Percentiles rank a stretch among this genome's conserved stretches.
Conservation (phyloP, 2,113 vertebrate genomes). For the Channa maculata region DNA sequence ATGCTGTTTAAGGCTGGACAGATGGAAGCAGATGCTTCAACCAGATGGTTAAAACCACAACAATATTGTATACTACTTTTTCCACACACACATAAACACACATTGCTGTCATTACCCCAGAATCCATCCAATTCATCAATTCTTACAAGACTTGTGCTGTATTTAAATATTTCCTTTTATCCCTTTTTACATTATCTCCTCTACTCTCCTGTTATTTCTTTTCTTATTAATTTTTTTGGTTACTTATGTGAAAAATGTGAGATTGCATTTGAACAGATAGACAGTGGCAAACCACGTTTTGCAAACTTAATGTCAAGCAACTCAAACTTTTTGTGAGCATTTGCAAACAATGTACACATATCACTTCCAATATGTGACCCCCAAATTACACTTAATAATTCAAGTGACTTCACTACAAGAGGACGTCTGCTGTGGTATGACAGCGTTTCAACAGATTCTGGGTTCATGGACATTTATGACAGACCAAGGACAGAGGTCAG, state of each 20-base stretch:
- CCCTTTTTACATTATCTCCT: background rate
- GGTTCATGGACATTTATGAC: background rate
- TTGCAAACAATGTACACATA: too few relatives aligned
- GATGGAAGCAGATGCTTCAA: constrained; percentile 57
- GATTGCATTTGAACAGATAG: too few relatives aligned
- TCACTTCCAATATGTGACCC: too few relatives aligned
- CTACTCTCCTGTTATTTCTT: background rate
- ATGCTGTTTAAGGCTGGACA: constrained; percentile 41
- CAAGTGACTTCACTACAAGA: background rate
- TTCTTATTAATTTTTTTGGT: too few relatives aligned
- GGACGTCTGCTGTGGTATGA: too few relatives aligned
- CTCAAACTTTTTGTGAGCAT: too few relatives aligned
- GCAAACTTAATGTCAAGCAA: too few relatives aligned
- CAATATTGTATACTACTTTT: constrained; percentile 7
- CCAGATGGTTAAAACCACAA: constrained; percentile 50
- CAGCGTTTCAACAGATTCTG: background rate
- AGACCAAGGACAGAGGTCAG: constrained; percentile 8
- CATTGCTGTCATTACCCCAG: background rate
- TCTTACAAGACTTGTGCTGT: too few relatives aligned
- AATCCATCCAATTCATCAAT: too few relatives aligned
- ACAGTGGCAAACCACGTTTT: too few relatives aligned
- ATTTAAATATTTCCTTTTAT: too few relatives aligned
- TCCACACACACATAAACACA: background rate
- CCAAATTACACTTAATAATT: background rate
- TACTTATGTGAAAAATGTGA: background rate